Evolutionary conservation across 2,888 invertebrate genomes (phyloP), one percentile per base, ranked within the genome.

Genomic region (Eilema depressum): DNA sequence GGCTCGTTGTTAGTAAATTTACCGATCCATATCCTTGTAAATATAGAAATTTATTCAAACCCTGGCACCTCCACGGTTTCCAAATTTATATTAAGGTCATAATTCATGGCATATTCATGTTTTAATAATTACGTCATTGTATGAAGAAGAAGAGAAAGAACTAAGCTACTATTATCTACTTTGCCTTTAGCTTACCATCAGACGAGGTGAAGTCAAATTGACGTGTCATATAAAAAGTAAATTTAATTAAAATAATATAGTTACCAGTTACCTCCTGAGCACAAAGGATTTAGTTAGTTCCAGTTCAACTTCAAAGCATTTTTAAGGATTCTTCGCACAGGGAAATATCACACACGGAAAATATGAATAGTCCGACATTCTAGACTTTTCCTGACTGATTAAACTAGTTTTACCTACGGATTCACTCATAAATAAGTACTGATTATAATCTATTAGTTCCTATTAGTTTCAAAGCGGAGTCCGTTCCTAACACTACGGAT

Each of bases 401-500:
- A 26, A 17, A 20, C 25, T 26, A 17, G 26, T 4, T 20, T 20
- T 17, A 2, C 14, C 5, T 59, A 25, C 59, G 14, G 25, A 59
- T 26, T 59, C 17, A 26, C 26, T 59, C 1, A 17, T 17, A 12
- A 26, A 25, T 59, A 26, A 5, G 26, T 26, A 26, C 28, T 20
- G 17, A 59, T 17, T 59, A 28, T 14, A 53, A 53, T n/a, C 26
- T 59, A 59, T 59, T 28, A 20, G 7, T 17, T 59, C 25, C 25
- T 25, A 26, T 59, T 70, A 23, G 12, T 3, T 26, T 25, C 59
- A 17, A 37, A 47, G 60, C 62, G 25, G 63, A 33, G 26, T 28
- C n/a, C 75, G 69, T 64, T 66, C 68, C 26, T 59, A 53, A 37
- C 77, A 68, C 71, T 70, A 59, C 66, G 73, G 71, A 78, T 74